Evolutionary conservation across 2,797 vertebrate genomes (phyloP).

Genomic region (Tragopan temminckii): DNA sequence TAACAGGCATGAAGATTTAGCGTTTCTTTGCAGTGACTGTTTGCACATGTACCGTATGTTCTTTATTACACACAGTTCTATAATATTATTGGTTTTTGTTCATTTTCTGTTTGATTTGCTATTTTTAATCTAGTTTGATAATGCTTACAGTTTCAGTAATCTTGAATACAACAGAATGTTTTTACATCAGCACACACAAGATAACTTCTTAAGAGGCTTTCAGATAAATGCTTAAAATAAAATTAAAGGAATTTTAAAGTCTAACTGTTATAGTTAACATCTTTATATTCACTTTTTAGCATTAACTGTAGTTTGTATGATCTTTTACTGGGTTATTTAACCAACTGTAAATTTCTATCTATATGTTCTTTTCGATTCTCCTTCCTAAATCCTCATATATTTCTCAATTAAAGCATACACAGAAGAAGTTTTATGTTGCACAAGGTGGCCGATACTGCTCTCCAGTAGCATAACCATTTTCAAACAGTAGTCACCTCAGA

Average conservation of each 20-base stretch:
- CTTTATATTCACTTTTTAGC: background rate
- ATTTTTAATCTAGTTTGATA: background rate
- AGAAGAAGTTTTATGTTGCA: background rate
- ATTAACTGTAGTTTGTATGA: background rate
- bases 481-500: background rate
- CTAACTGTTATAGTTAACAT: background rate
- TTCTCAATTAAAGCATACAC: background rate
- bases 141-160: background rate
- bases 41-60: background rate
- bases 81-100: background rate
- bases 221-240: slow-evolving; percentile 2
- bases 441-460: background rate
- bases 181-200: background rate
- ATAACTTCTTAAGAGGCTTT: background rate
- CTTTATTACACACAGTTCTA: background rate
- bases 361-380: slow-evolving; percentile 5
- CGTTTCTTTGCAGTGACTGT: background rate
- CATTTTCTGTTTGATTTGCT: background rate
- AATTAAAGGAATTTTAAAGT: slow-evolving; percentile 17
- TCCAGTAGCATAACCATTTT: background rate
- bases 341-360: background rate
- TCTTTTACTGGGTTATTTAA: slow-evolving; percentile 8
- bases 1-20: background rate
- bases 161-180: background rate
- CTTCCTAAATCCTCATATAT: background rate